Evolutionary conservation across 1,140 invertebrate species (phyloP), one percentile per base, ranked within the genome.

Genomic region (Drosophila pseudoananassae): DNA sequence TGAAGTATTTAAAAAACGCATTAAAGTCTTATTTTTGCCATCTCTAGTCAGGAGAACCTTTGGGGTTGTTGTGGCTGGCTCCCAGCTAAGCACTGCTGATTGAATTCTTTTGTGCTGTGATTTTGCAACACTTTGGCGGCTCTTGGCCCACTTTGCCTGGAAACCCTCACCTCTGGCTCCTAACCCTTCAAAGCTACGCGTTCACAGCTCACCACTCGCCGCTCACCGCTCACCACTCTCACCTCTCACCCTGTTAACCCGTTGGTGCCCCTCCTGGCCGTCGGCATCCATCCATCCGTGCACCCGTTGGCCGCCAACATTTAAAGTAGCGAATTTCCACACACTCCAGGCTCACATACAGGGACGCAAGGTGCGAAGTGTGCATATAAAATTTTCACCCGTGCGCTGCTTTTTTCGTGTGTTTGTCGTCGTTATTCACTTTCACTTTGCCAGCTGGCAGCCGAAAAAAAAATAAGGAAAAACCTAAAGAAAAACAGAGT

Each of bases 91-190:
- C 78, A 87, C 83, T 78, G 81, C 82, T 87, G 82, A 85, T 85
- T 85, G 82, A 85, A 85, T 87, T 85, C 78, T 82, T 85, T 85
- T 85, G 82, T 87, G 82, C 73, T 87, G 78, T 87, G 82, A 85
- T 85, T 85, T 85, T 61, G 69, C 78, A 82, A 85, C 82, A 85
- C 74, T 85, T 85, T 82, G 82, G 73, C 51, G 60, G 46, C 47
- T 54, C 40, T 66, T 65, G 46, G 60, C 51, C 53, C 72, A 50
- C 68, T 71, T 55, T 56, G 46, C 50, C 49, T 25, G 40, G 33
- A 12, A 50, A 36, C 38, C 25, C 20, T 10, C 17, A 17, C 45
- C 25, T 36, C 25, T 29, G 2, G 20, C 10, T 12, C n/a, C 50
- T 43, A 36, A 36, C 33, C 33, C 33, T 36, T 36, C 33, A 36